A percentile compares a stretch with the other conserved stretches of the same genome.
Conservation (phyloP, 2,113 vertebrate genomes). For the Holacanthus passer region DNA sequence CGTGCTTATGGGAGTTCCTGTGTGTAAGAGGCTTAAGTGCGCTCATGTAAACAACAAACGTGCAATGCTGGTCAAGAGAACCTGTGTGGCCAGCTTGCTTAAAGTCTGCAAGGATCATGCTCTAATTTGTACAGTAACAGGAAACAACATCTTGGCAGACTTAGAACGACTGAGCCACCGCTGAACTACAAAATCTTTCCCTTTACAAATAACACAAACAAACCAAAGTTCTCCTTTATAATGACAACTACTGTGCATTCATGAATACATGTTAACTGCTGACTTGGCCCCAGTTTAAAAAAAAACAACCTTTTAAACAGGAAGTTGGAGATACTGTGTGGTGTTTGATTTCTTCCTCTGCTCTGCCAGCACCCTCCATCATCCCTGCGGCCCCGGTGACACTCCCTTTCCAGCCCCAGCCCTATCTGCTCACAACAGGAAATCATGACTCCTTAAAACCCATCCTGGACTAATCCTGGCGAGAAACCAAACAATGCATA, state of each 20-base stretch:
- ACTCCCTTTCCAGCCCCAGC: slow-evolving; percentile 43
- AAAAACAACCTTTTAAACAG: slow-evolving; percentile 55
- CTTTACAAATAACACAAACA: slow-evolving; percentile 18
- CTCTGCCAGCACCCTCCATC: slow-evolving; percentile 58
- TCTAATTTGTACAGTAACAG: slow-evolving; percentile 74
- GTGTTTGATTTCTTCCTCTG: slow-evolving; percentile 72
- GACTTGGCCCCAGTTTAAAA: background rate
- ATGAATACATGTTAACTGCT: background rate
- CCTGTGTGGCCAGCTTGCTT: slow-evolving; percentile 67
- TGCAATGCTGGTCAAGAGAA: slow-evolving; percentile 38
- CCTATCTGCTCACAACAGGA: slow-evolving; percentile 80
- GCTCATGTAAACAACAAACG: slow-evolving; percentile 65
- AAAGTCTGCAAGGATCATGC: slow-evolving; percentile 36
- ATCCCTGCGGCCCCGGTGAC: slow-evolving; percentile 38
- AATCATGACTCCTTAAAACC: slow-evolving; percentile 81
- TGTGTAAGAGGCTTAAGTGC: slow-evolving; percentile 71
- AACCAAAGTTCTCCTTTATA: background rate
- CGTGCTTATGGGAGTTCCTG: slow-evolving; percentile 75
- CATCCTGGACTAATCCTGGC: slow-evolving; percentile 74
- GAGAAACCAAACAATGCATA: slow-evolving; percentile 65
- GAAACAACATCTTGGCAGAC: slow-evolving; percentile 56
- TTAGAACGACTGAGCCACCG: slow-evolving; percentile 12
- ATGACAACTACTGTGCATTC: background rate
- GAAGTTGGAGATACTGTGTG: slow-evolving; percentile 55
- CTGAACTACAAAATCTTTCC: slow-evolving; percentile 7